Percentiles rank a stretch among this genome's conserved stretches.
Evolutionary conservation across 1,140 invertebrate genomes (phyloP).

Genomic region (Drosophila paulistorum): DNA sequence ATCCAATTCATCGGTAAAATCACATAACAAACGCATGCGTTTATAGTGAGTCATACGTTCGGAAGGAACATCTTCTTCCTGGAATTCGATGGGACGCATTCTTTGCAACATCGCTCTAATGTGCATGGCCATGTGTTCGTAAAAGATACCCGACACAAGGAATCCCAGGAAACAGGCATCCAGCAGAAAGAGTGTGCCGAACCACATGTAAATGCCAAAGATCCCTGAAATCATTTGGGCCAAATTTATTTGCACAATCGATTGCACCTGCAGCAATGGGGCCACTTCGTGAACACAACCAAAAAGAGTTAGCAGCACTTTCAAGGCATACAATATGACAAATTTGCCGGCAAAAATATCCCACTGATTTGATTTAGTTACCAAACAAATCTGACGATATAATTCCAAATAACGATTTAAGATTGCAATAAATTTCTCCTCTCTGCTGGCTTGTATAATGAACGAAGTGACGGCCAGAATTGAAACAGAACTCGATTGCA

Average conservation of each 20-base stretch:
- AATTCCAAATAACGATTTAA: conserved; percentile 61
- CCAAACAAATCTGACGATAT: conserved; percentile 44
- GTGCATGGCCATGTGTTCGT: conserved; percentile 62
- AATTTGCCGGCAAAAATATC: conserved; percentile 54
- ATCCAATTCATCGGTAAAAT: conserved; percentile 61
- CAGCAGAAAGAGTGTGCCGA: conserved; percentile 66
- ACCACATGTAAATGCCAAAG: conserved; percentile 63
- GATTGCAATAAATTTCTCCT: conserved; percentile 41
- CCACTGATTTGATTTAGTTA: conserved; percentile 2
- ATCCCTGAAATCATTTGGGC: not conserved
- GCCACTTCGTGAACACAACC: conserved; percentile 56
- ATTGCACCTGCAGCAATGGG: conserved; percentile 27
- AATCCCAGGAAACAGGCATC: conserved; percentile 70
- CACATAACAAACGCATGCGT: conserved; percentile 59
- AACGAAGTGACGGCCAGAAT: conserved; percentile 58
- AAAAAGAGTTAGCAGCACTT: conserved; percentile 45
- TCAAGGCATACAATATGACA: conserved; percentile 37
- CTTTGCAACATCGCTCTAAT: conserved; percentile 47
- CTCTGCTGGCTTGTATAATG: conserved; percentile 44
- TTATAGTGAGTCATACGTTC: conserved; percentile 43
- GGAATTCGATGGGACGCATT: conserved; percentile 54
- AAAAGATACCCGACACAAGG: conserved; percentile 57
- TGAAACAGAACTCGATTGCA: conserved; percentile 46
- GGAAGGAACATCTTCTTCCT: not conserved
- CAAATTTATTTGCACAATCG: conserved; percentile 2